Base-by-base conservation (phyloP, 2,113 vertebrate genomes). In the Leiothrix lutea region DNA sequence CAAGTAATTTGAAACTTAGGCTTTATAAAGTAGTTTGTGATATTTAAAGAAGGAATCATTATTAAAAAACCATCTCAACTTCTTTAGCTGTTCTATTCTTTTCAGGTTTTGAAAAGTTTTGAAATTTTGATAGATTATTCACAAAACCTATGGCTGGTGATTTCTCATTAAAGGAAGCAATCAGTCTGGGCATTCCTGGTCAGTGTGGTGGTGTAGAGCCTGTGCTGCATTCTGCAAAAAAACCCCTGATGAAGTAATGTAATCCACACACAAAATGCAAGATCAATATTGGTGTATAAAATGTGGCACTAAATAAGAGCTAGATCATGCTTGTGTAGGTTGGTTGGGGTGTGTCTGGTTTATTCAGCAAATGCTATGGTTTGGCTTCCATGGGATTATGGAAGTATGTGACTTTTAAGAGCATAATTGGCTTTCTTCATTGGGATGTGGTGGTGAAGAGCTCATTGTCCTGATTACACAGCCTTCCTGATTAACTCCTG, bases 401-500 rank as follows among this genome's bases (percentile, higher is more conserved):
- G 47, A 61, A 38, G 22, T 54, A 19, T 26, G 40, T 25, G n/a
- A 58, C 22, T 80, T 75, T 13, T 19, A 62, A 77, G 45, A 24
- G 45, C 12, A 9, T 79, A 89, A 91, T 64, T 74, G 29, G 38
- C 53, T 85, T 85, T 90, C 71, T 88, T 92, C 21, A 8, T 12
- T 53, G 73, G 33, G 66, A 72, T 67, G 44, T 74, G 45, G 33
- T 83, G 47, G 58, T 86, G 73, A 91, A 61, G 29, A 85, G 38
- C 50, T 87, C 57, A 2, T 64, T 62, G 40, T 78, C 51, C 57
- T 95, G 70, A 93, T 92, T 80, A 93, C 54, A 47, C 21, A 85
- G 42, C 82, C 13, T 74, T 77, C 54, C 78, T 73, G 80, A 96
- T 95, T 94, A 95, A 86, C 69, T 91, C 84, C 57, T 42, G 47